Base-by-base conservation (phyloP, 2,797 vertebrate genomes). In the Amphiprion clarkii region DNA sequence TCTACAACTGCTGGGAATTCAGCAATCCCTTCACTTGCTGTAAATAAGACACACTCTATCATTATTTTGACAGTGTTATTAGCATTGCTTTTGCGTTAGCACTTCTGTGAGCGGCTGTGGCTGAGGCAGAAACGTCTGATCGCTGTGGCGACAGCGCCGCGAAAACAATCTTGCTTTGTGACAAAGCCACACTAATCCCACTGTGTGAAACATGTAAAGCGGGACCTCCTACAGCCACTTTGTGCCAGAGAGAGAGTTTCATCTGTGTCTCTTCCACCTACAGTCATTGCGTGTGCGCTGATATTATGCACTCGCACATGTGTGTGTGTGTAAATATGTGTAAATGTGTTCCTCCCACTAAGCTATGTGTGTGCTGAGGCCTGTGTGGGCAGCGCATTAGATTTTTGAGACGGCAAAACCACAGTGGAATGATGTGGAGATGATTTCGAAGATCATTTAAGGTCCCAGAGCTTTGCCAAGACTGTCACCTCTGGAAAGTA, bases 151-250 rank as follows among this genome's bases (percentile, higher is more conserved):
- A 92, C 80, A 72, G 79, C 85, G 36, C 78, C 57, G 2, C 25
- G 74, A 89, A 93, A 91, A 95, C 94, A 95, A 94, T 93, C 86
- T 85, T 54, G 81, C 93, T 92, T 95, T 95, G 94, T 95, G 85
- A 85, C 81, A 82, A 84, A 87, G 84, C 82, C 87, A 94, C 93
- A 94, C 88, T 94, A 86, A 94, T 93, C 90, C 88, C 87, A 92
- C 92, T 94, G 94, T 93, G 90, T 84, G 81, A 91, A 90, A 90
- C 94, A 94, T 93, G 91, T 94, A 86, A 87, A 89, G 86, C 82
- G 82, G 87, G 77, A 81, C 91, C 93, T 94, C 94, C 94, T 91
- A 94, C 95, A 68, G 82, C 74, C 33, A 67, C 86, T 67, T 65
- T 29, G 70, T 67, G 88, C 58, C 62, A 78, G 79, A 87, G 63